Base-by-base conservation (phyloP, 2,888 invertebrate genomes). In the Abrostola triplasia region DNA sequence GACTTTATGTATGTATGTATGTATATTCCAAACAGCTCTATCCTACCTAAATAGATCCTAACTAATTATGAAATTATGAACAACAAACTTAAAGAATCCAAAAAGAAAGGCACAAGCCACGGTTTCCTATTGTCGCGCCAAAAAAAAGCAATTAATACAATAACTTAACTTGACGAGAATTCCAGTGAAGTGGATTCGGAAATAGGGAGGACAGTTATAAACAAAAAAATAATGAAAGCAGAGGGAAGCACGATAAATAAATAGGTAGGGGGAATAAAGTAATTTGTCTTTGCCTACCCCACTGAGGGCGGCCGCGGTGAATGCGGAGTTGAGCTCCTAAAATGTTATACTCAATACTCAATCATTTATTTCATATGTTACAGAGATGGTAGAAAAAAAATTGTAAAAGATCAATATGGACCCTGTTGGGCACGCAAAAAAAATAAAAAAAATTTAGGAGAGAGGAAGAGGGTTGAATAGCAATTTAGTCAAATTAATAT, bases 221-320 rank as follows among this genome's bases (percentile, higher is more conserved):
- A 79, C 83, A 84, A 88, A 85, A 87, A 86, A 88, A 87, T 84
- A 87, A 88, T 85, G 83, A 84, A 84, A 83, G 79, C 82, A 73
- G 73, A 82, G 79, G 77, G 77, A 75, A 83, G 82, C 79, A 80
- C 86, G 82, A 88, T 88, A 88, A 90, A 90, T 89, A 89, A 87
- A 88, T 88, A 88, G 86, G 71, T 84, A 81, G 84, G 83, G 81
- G 86, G 86, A 84, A 86, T 88, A 86, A 87, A 88, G 87, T 86
- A 88, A 90, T 90, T 90, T 90, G 89, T 90, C 90, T 89, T 84
- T 84, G 86, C 85, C 84, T 78, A 81, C 64, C 75, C 77, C 84
- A 78, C 74, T 80, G 82, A 70, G 59, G 47, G 52, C 6, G 36
- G 6, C 44, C 51, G 42, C 76, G 38, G 50, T 67, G 40, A 76